phyloP scores from a whole-genome alignment of 2,113 vertebrate species.

The Camelus bactrianus region DNA sequence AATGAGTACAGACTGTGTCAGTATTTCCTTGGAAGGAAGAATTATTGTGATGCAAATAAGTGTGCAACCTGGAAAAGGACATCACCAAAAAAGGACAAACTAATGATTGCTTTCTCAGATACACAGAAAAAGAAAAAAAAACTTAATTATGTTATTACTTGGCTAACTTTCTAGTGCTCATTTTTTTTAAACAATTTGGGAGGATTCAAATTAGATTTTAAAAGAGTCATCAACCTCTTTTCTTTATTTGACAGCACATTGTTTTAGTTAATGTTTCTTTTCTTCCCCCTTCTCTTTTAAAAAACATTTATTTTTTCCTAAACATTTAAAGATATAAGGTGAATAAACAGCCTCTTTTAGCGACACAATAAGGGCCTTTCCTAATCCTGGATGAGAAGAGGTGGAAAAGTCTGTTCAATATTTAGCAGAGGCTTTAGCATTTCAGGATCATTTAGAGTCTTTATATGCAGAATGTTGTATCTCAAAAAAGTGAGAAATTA shows the following conservation, averaged over 20 bases:
- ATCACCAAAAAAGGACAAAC: background rate
- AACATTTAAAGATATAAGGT: background rate
- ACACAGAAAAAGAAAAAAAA: background rate
- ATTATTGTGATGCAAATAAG: background rate
- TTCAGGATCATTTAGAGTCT: background rate
- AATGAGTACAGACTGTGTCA: background rate
- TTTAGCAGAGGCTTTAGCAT: background rate
- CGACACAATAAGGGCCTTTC: background rate
- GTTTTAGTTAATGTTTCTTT: background rate
- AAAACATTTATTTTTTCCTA: background rate
- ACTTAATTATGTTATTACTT: background rate
- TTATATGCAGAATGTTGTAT: background rate
- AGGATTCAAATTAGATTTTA: background rate
- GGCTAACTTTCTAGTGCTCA: background rate
- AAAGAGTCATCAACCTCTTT: background rate
- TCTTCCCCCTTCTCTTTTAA: background rate
- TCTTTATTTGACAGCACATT: background rate
- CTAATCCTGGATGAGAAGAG: background rate
- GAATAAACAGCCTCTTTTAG: background rate
- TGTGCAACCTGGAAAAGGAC: background rate
- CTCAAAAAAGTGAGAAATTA: background rate
- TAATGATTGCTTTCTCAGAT: background rate
- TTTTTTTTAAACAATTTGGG: background rate
- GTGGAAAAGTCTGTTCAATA: background rate
- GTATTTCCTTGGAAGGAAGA: background rate